Evolutionary conservation across 92 coral and sea anemone species (phyloP).

Genomic region (Isaurus tuberculatus): DNA sequence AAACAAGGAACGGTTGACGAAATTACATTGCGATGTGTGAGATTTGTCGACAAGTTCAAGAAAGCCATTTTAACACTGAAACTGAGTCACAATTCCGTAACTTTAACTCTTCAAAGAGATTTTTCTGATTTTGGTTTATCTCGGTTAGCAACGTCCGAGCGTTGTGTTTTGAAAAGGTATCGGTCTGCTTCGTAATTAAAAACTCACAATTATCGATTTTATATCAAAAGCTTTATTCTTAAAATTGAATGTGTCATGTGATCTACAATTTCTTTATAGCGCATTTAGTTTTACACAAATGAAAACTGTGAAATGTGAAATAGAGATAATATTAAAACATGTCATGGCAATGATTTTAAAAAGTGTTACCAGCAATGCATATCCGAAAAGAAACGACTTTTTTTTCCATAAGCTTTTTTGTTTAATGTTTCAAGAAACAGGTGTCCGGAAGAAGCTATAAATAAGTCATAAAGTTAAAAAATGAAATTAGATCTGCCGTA

Average conservation of each 20-base stretch:
- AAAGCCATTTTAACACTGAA: not conserved
- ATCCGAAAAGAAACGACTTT: not conserved
- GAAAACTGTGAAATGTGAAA: not conserved
- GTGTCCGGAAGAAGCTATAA: not conserved
- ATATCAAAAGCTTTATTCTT: not conserved
- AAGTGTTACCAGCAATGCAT: not conserved
- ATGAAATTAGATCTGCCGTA: not conserved
- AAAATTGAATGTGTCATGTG: not conserved
- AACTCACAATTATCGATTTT: not conserved
- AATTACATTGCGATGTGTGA: slow-evolving; percentile 9
- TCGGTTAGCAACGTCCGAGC: not conserved
- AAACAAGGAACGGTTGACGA: slow-evolving; percentile 42
- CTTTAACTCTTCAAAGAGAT: not conserved
- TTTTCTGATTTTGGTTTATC: not conserved
- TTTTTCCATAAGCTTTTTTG: not conserved
- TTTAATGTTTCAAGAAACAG: not conserved
- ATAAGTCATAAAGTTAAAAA: not conserved
- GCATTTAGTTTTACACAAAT: not conserved
- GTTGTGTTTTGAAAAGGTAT: not conserved
- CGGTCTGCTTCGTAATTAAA: not conserved
- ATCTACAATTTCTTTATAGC: not conserved
- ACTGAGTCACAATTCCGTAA: not conserved
- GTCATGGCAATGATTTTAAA: not conserved
- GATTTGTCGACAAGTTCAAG: slow-evolving; percentile 20
- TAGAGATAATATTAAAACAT: not conserved